phyloP scores from a whole-genome alignment of 2,113 vertebrate species.

The Columbina picui region DNA sequence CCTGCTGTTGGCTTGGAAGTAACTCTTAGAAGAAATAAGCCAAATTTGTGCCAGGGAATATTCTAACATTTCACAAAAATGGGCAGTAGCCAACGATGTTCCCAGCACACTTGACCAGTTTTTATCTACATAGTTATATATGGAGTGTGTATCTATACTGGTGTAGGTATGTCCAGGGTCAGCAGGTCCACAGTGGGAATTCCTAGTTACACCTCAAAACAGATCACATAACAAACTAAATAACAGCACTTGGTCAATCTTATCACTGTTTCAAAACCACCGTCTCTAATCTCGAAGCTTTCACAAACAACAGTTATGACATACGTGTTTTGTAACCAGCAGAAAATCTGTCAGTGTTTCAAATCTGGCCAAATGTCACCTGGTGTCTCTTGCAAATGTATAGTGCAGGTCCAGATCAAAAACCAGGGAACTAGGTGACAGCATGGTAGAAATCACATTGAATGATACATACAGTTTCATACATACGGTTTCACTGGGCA shows the following conservation, averaged over 20 bases:
- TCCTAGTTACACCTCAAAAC: background rate
- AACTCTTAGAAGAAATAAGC: background rate
- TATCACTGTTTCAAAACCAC: background rate
- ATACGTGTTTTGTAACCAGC: background rate
- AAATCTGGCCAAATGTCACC: background rate
- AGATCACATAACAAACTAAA: background rate
- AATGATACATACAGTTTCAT: background rate
- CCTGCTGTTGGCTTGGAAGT: background rate
- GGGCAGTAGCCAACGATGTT: background rate
- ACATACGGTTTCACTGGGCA: background rate
- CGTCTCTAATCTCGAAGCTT: background rate
- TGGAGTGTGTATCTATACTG: fast-evolving
- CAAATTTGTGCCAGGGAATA: background rate
- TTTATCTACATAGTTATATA: background rate
- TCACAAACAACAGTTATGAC: background rate
- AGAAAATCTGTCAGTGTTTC: background rate
- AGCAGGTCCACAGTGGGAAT: background rate
- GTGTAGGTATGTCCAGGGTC: background rate
- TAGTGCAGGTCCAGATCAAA: background rate
- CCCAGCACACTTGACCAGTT: background rate
- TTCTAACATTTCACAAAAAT: background rate
- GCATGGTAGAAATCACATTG: background rate
- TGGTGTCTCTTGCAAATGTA: background rate
- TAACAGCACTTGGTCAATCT: background rate
- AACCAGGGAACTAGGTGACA: background rate